A percentile compares a stretch with the other conserved stretches of the same genome.
Evolutionary conservation across 2,888 invertebrate genomes (phyloP).

Genomic region (Pollenia angustigena): DNA sequence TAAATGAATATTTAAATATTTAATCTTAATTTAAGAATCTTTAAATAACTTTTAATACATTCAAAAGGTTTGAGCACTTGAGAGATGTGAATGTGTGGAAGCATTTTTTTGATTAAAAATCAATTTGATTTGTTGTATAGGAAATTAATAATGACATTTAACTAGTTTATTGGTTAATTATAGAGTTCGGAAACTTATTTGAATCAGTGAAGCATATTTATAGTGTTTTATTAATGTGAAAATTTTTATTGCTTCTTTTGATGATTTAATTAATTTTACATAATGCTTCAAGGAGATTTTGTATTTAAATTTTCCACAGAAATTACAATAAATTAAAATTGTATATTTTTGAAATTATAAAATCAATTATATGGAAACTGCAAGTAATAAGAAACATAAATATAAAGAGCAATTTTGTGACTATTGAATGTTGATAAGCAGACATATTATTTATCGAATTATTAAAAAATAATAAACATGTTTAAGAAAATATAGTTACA

Average conservation of each 20-base stretch:
- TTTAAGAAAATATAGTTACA: too few relatives aligned
- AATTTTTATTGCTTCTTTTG: neutral
- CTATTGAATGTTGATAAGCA: too few relatives aligned
- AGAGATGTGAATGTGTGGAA: neutral
- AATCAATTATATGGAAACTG: too few relatives aligned
- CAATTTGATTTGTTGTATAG: neutral
- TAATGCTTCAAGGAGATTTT: too few relatives aligned
- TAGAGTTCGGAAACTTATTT: neutral
- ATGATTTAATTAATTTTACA: neutral
- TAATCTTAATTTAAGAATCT: constrained; percentile 2
- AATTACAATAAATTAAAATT: too few relatives aligned
- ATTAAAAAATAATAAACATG: too few relatives aligned
- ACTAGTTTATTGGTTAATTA: constrained; percentile 18
- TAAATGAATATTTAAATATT: constrained; percentile 12
- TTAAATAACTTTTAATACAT: neutral
- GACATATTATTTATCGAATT: too few relatives aligned
- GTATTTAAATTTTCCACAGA: too few relatives aligned
- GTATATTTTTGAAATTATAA: too few relatives aligned
- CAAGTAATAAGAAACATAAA: too few relatives aligned
- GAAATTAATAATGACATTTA: neutral
- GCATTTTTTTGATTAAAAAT: neutral
- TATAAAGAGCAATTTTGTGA: too few relatives aligned
- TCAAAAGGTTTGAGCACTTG: neutral
- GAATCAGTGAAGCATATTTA: neutral
- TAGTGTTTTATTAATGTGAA: neutral